Evolutionary conservation across 2,888 invertebrate species (phyloP), one percentile per base, ranked within the genome.

Genomic region (Lepidocyrtinus sp.): DNA sequence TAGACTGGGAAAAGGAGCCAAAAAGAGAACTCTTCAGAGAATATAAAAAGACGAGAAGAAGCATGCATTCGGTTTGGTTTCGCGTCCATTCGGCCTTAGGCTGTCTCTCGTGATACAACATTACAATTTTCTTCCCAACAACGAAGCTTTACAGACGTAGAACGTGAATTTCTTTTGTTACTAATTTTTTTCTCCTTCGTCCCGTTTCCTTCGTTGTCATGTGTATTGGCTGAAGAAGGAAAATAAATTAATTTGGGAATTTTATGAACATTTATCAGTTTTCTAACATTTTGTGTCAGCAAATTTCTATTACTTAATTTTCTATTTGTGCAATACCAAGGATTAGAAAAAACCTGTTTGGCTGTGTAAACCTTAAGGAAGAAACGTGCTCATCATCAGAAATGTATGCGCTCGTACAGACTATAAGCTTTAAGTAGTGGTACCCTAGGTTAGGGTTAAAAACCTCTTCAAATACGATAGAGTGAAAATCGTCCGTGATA

Each of bases 61-160:
- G 73, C 74, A 68, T 75, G 75, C 71, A 75, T 63, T 84, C 83
- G 84, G 83, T 82, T 84, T 84, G 83, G 82, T 82, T 82, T 80
- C 68, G 81, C 81, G 71, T 82, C 78, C 78, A 77, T 78, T 84
- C 75, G 82, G 79, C 68, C 83, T 63, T 46, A 68, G 68, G 64
- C 79, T 69, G 62, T 74, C 68, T 68, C 61, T 45, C 76, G 50
- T 75, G 68, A 45, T 26, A 79, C 68, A 36, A 36, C 36, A 36
- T 7, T 12, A 5, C 36, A 36, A 36, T n/a, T n/a, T n/a, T n/a
- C n/a, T n/a, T n/a, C n/a, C n/a, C n/a, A n/a, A n/a, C n/a, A n/a
- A n/a, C n/a, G n/a, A 36, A 36, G 36, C 5, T 12, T 7, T 36
- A 63, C 77, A 65, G 21, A 19, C 50, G 19, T 26, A 71, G 46